Evolutionary conservation across 2,888 invertebrate species (phyloP), one percentile per base, ranked within the genome.

Genomic region (Cheilosia urbana): DNA sequence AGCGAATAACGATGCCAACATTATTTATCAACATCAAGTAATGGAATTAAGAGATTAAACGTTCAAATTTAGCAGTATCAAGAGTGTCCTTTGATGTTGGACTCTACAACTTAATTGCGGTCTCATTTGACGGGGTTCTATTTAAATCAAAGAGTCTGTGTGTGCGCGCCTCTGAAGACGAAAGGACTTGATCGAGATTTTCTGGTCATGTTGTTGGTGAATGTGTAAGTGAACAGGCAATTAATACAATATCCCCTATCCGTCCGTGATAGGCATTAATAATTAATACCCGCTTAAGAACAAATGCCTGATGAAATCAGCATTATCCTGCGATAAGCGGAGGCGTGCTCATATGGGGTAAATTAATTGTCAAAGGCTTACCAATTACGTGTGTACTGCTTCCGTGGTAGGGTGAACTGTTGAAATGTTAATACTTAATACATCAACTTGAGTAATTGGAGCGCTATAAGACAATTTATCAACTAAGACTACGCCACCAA

Each of bases 1-100:
- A 47, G 45, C 53, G 34, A 60, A 53, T 62, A 62, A 69, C 37
- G 53, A 68, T 40, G 66, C 15, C 49, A 40, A 30, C 24, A 62
- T 24, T 60, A 30, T 30, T 60, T 40, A 37, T 60, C 21, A 24
- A 60, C 17, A 6, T 37, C 19, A 40, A 15, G 40, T 21, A 42
- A 40, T 60, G 5, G 3, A 30, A 6, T 37, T 15, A 45, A 1
- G 3, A 19, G 62, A 45, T 62, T 62, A 62, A 30, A 62, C 17
- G 45, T 47, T 62, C 27, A 47, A 45, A 42, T 45, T 47, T 13
- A n/a, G 30, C 24, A 62, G 13, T 3, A 30, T 47, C 45, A 27
- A 30, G 30, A 30, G 17, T 47, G 62, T 30, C 13, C 62, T 62
- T 62, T 62, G 62, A 62, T 62, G 45, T 45, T 62, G 27, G 27